These are phyloP conservation scores for Acanthosepion lycidas DNA, from an alignment of 2,888 invertebrate species.

Conservation along the genomic window DNA sequence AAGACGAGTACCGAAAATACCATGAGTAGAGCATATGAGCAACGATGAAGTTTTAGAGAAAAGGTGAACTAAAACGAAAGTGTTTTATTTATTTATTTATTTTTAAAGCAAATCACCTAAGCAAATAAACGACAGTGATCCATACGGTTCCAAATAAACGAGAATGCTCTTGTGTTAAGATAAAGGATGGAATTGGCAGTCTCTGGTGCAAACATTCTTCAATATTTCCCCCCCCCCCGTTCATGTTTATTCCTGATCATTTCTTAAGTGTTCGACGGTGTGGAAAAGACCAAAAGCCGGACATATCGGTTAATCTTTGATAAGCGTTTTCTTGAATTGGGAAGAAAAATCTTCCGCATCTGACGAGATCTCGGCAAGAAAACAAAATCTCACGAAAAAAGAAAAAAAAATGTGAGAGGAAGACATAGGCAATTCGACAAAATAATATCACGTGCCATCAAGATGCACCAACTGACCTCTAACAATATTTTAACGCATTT, in stretches of 20 bases:
- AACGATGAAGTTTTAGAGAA: too few relatives aligned
- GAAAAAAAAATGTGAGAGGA: not conserved
- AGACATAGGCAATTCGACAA: not conserved
- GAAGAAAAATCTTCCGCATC: not conserved
- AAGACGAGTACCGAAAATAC: too few relatives aligned
- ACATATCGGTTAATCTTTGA: not conserved
- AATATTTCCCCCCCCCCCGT: not conserved
- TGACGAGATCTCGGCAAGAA: not conserved
- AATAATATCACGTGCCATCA: not conserved
- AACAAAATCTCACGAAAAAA: not conserved
- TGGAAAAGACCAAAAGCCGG: not conserved
- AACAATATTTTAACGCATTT: not conserved
- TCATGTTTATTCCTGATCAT: not conserved
- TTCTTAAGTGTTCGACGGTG: not conserved
- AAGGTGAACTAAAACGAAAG: too few relatives aligned
- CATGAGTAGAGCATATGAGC: too few relatives aligned
- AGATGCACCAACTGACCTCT: not conserved
- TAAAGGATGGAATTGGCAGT: not conserved
- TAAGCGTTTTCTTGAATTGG: not conserved
- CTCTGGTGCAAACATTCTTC: not conserved
- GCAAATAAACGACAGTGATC: too few relatives aligned
- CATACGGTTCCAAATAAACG: too few relatives aligned
- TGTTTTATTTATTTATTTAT: too few relatives aligned
- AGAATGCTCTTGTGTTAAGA: too few relatives aligned
- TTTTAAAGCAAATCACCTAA: too few relatives aligned